phyloP scores from a whole-genome alignment of 2,797 vertebrate species.

The Siniperca obscura region DNA sequence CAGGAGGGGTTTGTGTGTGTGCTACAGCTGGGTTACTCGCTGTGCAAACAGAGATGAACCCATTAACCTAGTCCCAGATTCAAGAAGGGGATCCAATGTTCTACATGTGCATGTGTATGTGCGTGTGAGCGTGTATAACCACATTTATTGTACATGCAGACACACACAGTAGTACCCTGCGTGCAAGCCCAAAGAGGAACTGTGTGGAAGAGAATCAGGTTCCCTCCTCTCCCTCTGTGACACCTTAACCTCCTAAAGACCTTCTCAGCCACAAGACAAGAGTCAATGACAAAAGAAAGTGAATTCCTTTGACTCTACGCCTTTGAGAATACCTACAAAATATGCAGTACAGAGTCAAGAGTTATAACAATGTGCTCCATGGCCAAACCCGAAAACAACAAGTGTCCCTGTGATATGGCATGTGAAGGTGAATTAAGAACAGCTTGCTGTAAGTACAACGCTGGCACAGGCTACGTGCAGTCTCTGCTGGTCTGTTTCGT shows the following conservation, averaged over 20 bases:
- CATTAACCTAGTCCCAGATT: slow-evolving; percentile 29
- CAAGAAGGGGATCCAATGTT: slow-evolving; percentile 24
- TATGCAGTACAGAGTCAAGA: slow-evolving; percentile 6
- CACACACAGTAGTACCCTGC: neutral
- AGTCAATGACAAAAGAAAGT: slow-evolving; percentile 38
- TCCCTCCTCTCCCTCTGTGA: slow-evolving; percentile 38
- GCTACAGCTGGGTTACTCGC: slow-evolving; percentile 44
- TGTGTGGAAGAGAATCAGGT: slow-evolving; percentile 11
- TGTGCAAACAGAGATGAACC: slow-evolving; percentile 55
- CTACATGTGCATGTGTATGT: neutral
- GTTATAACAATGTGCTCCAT: slow-evolving; percentile 9
- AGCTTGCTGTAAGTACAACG: slow-evolving; percentile 59
- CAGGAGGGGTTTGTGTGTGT: slow-evolving; percentile 51
- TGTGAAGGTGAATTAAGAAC: slow-evolving; percentile 68
- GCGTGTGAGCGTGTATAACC: neutral
- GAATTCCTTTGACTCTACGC: slow-evolving; percentile 30
- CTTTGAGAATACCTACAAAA: slow-evolving; percentile 36
- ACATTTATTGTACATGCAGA: slow-evolving; percentile 16
- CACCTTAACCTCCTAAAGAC: slow-evolving; percentile 54
- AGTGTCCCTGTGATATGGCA: slow-evolving; percentile 45
- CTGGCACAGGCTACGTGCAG: slow-evolving; percentile 49
- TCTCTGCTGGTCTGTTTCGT: slow-evolving; percentile 61
- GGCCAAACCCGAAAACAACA: slow-evolving; percentile 21
- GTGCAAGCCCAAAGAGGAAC: slow-evolving; percentile 2
- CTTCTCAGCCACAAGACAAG: slow-evolving; percentile 26